Evolutionary conservation across 2,113 vertebrate species (phyloP), one percentile per base, ranked within the genome.

Genomic region (Hepsetus odoe): DNA sequence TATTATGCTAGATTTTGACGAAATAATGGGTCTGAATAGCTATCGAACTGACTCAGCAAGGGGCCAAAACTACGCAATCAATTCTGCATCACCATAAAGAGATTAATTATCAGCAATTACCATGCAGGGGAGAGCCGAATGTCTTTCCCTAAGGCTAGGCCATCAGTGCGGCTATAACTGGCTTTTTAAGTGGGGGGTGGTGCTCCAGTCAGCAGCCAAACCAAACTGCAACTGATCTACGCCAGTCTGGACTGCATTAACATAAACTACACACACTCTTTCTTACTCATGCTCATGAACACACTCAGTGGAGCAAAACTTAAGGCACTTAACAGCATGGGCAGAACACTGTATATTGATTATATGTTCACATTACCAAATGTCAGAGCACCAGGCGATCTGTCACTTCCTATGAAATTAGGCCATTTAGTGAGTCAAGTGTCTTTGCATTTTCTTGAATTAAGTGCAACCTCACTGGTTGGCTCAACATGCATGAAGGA

Each of bases 61-160:
- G 35, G 64, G 38, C 75, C 65, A 65, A 26, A 79, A 69, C 74
- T 58, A 69, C 46, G 72, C 66, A 72, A 70, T 82, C 73, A 80
- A 68, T 82, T 73, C n/a, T 16, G 68, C 59, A 33, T 72, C 42
- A 70, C 26, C 53, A 59, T 71, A 79, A 77, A 80, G 76, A 77
- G 74, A 82, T 82, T 76, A 80, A 84, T 77, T 73, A 81, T 79
- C 70, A 40, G 76, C 61, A 80, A 80, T 80, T 80, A 80, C 74
- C 49, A 75, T 58, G 76, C 70, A 61, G 80, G 56, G 42, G 73
- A 74, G 79, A 76, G 68, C 73, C 35, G 74, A 70, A 76, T 67
- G 79, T 79, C 76, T 59, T 79, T 75, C 58, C 72, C 72, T 26
- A 20, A 40, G 72, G 76, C 72, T 40, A 64, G 68, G 64, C 38